Percentiles rank a stretch among this genome's conserved stretches.
Conservation (phyloP, 2,797 vertebrate species). For the Scleropages formosus region DNA sequence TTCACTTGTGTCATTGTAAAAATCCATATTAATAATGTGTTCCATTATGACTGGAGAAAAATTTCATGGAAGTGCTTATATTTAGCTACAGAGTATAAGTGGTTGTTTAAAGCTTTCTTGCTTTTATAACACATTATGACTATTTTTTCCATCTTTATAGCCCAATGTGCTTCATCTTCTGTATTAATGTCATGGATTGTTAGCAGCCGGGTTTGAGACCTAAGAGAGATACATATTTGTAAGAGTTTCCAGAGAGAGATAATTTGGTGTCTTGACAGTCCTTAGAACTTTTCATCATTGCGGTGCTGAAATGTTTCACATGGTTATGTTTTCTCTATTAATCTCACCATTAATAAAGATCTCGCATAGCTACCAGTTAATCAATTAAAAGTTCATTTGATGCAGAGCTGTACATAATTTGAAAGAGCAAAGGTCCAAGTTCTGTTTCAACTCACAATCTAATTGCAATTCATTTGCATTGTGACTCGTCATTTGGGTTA, state of each 20-base stretch:
- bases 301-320: too few species aligned
- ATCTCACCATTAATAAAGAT: too few species aligned
- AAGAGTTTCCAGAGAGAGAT: too few species aligned
- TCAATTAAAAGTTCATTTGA: background rate
- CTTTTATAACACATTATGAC: background rate
- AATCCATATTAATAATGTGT: slow-evolving; percentile 13
- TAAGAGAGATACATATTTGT: too few species aligned
- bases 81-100: background rate
- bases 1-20: background rate
- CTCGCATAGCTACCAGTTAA: background rate
- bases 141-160: too few species aligned
- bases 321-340: too few species aligned
- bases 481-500: background rate
- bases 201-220: too few species aligned
- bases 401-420: background rate
- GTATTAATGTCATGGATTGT: background rate
- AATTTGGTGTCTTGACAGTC: too few species aligned
- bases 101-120: slow-evolving; percentile 3
- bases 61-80: background rate
- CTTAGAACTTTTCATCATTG: too few species aligned
- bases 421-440: background rate
- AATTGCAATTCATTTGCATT: background rate
- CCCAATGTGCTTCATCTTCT: too few species aligned
- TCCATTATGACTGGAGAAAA: slow-evolving; percentile 6
- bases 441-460: too few species aligned